phyloP scores from a whole-genome alignment of 2,797 vertebrate genomes.

The Pristis pectinata region DNA sequence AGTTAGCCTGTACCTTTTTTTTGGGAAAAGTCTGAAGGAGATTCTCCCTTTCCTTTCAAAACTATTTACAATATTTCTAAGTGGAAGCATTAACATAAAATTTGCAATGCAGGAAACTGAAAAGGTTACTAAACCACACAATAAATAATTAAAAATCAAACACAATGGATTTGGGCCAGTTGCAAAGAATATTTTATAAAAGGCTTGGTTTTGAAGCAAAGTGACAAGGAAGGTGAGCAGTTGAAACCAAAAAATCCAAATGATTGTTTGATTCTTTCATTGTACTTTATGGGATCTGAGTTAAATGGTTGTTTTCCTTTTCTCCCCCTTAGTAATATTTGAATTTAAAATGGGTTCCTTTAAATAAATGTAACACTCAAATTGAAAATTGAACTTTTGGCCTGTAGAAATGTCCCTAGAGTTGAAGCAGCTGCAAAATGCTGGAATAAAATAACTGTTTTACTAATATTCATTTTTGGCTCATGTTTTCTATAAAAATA shows the following conservation, averaged over 20 bases:
- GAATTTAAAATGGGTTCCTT: neutral
- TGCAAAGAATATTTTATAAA: neutral
- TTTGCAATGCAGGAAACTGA: neutral
- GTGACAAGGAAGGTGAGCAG: neutral
- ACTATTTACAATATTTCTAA: neutral
- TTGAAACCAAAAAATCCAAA: neutral
- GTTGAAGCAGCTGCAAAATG: neutral
- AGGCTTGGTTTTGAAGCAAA: neutral
- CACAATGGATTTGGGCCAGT: too few relatives aligned
- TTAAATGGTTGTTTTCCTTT: neutral
- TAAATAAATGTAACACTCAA: neutral
- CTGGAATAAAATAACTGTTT: neutral
- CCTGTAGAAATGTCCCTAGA: neutral
- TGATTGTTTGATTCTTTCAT: neutral
- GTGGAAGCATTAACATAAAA: neutral
- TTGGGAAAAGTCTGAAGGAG: neutral
- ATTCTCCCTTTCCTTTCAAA: neutral
- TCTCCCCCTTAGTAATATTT: neutral
- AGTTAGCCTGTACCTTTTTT: neutral
- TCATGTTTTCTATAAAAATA: neutral
- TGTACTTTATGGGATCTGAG: neutral
- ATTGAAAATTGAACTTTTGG: conserved; percentile 1
- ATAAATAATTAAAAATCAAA: neutral
- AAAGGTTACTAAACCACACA: neutral
- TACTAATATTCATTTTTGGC: neutral